Conservation (phyloP, 2,888 invertebrate species). For the Mechanitis mazaeus region DNA sequence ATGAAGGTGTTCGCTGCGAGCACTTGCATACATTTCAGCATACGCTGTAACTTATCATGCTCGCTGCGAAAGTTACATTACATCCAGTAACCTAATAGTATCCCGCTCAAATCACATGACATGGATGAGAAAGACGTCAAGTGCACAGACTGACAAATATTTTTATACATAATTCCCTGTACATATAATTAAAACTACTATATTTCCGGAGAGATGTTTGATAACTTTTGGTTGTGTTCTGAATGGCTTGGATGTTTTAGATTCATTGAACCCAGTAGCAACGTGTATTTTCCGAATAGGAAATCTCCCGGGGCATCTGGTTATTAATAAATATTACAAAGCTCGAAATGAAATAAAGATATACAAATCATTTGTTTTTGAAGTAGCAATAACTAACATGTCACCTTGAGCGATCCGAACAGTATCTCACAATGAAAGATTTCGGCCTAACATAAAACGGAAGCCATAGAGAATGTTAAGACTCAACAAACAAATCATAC, state of each 20-base stretch:
- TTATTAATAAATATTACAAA: neutral
- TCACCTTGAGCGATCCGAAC: constrained; percentile 12
- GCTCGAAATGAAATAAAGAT: neutral
- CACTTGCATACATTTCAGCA: too few relatives aligned
- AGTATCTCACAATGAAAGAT: constrained; percentile 17
- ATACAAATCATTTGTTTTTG: constrained; percentile 2
- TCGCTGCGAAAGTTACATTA: too few relatives aligned
- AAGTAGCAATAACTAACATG: constrained; percentile 1
- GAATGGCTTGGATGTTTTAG: too few relatives aligned
- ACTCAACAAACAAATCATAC: constrained; percentile 20
- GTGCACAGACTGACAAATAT: neutral
- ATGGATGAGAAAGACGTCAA: neutral
- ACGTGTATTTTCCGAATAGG: too few relatives aligned
- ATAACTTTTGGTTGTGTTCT: too few relatives aligned
- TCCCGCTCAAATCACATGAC: constrained; percentile 1
- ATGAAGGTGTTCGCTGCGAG: too few relatives aligned
- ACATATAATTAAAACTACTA: too few relatives aligned
- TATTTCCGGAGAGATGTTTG: too few relatives aligned
- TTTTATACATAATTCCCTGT: too few relatives aligned
- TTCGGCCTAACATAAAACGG: constrained; percentile 20
- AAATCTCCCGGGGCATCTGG: too few relatives aligned
- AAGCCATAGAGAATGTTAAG: constrained; percentile 17
- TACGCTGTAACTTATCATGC: too few relatives aligned
- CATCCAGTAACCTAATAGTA: neutral
- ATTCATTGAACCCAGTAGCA: too few relatives aligned